These are phyloP conservation scores for Cygnus buccinator DNA, from an alignment of 2,113 vertebrate species.

Conservation along the genomic window DNA sequence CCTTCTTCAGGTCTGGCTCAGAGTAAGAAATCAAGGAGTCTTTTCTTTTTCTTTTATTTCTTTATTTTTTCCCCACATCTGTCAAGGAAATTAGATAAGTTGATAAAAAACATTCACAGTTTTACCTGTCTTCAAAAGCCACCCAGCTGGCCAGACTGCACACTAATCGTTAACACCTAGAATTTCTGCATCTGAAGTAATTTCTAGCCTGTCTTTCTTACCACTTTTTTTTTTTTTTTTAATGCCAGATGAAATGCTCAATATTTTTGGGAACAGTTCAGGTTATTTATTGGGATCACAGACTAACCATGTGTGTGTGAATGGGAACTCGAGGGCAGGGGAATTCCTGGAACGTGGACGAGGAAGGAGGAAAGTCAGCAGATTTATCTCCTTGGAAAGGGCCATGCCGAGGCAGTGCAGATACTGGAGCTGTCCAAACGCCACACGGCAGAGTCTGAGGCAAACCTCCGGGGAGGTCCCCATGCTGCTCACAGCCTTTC, in stretches of 20 bases:
- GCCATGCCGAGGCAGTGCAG: fast-evolving
- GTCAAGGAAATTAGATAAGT: constrained; percentile 43
- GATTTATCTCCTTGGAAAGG: background rate
- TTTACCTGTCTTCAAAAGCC: background rate
- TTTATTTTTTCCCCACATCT: background rate
- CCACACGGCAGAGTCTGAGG: background rate
- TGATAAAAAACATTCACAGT: constrained; percentile 5
- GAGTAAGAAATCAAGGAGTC: background rate
- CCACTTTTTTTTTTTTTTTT: background rate
- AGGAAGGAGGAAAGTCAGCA: background rate
- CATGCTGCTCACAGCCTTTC: background rate
- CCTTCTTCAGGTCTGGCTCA: background rate
- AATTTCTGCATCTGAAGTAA: background rate
- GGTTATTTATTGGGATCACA: constrained; percentile 1
- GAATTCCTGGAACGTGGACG: background rate
- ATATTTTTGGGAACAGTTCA: background rate
- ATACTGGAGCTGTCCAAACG: background rate
- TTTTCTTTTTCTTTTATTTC: no score
- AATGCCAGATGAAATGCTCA: background rate
- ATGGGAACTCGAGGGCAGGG: background rate
- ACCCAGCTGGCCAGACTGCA: constrained; percentile 30
- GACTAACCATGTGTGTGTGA: background rate
- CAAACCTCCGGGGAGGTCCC: background rate
- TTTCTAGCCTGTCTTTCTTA: background rate
- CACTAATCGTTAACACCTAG: constrained; percentile 31